Evolutionary conservation across 2,797 vertebrate genomes (phyloP).

Genomic region (Cryptoblepharus egeriae): DNA sequence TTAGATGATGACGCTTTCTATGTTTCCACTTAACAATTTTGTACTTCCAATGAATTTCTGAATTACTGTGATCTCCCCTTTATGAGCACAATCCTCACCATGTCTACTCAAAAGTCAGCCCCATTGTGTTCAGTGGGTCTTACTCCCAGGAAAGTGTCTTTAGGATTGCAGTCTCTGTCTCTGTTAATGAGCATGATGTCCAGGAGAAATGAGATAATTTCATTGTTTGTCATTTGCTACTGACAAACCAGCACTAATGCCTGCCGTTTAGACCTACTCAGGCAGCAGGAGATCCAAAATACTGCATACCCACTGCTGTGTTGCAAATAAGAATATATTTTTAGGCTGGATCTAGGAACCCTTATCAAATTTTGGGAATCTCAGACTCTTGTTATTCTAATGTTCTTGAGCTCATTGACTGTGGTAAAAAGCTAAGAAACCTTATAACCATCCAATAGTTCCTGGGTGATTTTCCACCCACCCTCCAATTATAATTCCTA

Average conservation of each 20-base stretch:
- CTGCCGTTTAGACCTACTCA: neutral
- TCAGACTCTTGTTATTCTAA: neutral
- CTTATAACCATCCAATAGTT: too few relatives aligned
- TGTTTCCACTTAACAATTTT: neutral
- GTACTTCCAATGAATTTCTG: neutral
- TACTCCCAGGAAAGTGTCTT: too few relatives aligned
- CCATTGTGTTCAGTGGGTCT: too few relatives aligned
- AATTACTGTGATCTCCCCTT: neutral
- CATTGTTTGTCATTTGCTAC: neutral
- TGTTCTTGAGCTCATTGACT: neutral
- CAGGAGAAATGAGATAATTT: neutral
- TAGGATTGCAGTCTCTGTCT: too few relatives aligned
- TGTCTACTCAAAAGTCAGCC: too few relatives aligned
- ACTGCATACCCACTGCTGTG: neutral
- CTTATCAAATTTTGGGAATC: neutral
- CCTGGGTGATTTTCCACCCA: neutral
- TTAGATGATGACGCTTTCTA: too few relatives aligned
- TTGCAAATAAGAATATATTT: neutral
- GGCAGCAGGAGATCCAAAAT: neutral
- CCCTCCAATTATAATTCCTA: neutral
- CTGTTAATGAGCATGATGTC: neutral
- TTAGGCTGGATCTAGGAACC: neutral
- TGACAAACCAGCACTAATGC: neutral
- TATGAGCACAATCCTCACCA: too few relatives aligned
- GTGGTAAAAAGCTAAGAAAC: neutral